Evolutionary conservation across 30 jellyfish, hydroid and myxozoan genomes (phyloP).

Genomic region (Clytia hemisphaerica): DNA sequence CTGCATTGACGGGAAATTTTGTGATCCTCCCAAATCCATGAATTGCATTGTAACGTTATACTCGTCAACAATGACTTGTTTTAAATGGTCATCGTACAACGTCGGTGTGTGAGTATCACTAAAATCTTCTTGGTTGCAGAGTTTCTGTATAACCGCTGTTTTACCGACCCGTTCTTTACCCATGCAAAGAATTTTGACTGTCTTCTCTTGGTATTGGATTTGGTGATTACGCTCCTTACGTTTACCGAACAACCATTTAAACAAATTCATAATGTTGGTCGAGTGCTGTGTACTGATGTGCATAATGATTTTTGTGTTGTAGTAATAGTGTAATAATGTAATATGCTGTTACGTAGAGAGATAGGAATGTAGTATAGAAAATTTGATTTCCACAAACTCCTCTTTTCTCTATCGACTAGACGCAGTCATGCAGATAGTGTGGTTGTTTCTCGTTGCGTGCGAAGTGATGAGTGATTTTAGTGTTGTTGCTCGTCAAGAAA

Average conservation of each 20-base stretch:
- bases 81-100: constrained; percentile 22
- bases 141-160: constrained; percentile 17
- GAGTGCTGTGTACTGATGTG: not conserved
- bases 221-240: no score
- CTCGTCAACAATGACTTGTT: constrained; percentile 26
- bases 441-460: no score
- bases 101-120: constrained; percentile 19
- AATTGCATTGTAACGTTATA: constrained; percentile 36
- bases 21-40: constrained; percentile 40
- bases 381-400: no score
- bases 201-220: not conserved
- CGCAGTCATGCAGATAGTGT: no score
- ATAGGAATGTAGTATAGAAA: no score
- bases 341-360: no score
- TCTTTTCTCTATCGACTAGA: no score
- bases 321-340: no score
- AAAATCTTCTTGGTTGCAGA: constrained; percentile 18
- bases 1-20: constrained; percentile 39
- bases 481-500: no score
- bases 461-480: no score
- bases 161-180: constrained; percentile 35
- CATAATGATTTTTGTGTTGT: no score
- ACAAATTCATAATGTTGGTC: not conserved
- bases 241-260: constrained; percentile 10
- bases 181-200: constrained; percentile 37